Percentiles rank a stretch among this genome's conserved stretches.
These are phyloP conservation scores for Cheilosia pagana DNA, from an alignment of 2,888 invertebrate species.

Conservation along the genomic window DNA sequence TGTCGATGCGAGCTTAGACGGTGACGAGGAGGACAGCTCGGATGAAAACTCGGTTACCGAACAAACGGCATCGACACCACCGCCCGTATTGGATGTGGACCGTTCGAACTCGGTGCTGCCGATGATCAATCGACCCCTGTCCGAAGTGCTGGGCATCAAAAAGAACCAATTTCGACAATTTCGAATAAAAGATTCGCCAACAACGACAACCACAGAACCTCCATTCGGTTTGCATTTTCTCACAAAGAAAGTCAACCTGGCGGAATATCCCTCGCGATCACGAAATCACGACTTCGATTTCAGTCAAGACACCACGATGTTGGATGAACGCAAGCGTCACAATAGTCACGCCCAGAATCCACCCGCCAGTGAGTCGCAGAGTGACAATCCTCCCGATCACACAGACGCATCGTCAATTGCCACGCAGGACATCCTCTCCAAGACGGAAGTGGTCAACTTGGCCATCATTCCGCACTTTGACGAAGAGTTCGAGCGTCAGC, in stretches of 20 bases:
- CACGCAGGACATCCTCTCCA: slow-evolving; percentile 81
- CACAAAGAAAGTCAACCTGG: slow-evolving; percentile 81
- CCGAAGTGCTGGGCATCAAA: slow-evolving; percentile 83
- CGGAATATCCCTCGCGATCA: slow-evolving; percentile 80
- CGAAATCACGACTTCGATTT: slow-evolving; percentile 82
- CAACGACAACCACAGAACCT: slow-evolving; percentile 77
- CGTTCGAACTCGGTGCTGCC: slow-evolving; percentile 81
- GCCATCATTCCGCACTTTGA: slow-evolving; percentile 83
- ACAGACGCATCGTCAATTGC: slow-evolving; percentile 79
- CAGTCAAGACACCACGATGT: slow-evolving; percentile 82
- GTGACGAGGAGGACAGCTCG: slow-evolving; percentile 74
- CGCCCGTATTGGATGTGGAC: slow-evolving; percentile 64
- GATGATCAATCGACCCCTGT: slow-evolving; percentile 83
- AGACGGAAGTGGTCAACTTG: slow-evolving; percentile 83
- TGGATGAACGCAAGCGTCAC: slow-evolving; percentile 80
- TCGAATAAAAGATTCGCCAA: slow-evolving; percentile 81
- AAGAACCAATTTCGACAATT: slow-evolving; percentile 83
- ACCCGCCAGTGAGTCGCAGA: slow-evolving; percentile 61
- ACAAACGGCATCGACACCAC: slow-evolving; percentile 73
- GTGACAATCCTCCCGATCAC: slow-evolving; percentile 75
- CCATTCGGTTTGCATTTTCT: slow-evolving; percentile 78
- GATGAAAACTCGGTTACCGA: slow-evolving; percentile 79
- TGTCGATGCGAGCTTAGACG: slow-evolving; percentile 69
- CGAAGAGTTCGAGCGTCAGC: slow-evolving; percentile 82
- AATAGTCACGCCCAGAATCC: slow-evolving; percentile 76